These are phyloP conservation scores for Zosterops lateralis DNA, from an alignment of 2,113 vertebrate species.

Conservation along the genomic window DNA sequence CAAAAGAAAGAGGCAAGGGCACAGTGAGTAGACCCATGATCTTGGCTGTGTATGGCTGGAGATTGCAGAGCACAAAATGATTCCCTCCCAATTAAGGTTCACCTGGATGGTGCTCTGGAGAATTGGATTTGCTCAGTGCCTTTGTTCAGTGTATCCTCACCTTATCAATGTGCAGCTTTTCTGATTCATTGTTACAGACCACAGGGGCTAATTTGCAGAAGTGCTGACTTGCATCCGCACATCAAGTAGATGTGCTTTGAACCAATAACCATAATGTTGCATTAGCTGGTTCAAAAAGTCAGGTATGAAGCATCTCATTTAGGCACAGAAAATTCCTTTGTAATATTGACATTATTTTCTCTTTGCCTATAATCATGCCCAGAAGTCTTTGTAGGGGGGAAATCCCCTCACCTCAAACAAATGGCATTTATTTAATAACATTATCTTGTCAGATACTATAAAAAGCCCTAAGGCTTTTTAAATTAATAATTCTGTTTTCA, in stretches of 20 bases:
- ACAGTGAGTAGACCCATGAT: rapidly evolving
- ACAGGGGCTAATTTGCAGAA: not conserved
- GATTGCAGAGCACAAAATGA: rapidly evolving
- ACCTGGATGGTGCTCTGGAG: rapidly evolving
- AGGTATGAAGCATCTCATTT: rapidly evolving
- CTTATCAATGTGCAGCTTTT: not conserved
- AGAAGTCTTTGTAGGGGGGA: not conserved
- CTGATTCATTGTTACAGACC: rapidly evolving
- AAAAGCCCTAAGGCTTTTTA: not conserved
- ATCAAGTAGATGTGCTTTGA: not conserved
- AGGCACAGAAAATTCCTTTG: not conserved
- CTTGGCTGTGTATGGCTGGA: not conserved
- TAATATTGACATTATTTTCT: not conserved
- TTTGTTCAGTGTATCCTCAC: not conserved
- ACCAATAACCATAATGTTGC: rapidly evolving
- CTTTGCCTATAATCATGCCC: not conserved
- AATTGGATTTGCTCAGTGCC: not conserved
- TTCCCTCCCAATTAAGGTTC: not conserved
- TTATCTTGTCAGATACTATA: not conserved
- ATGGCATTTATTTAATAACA: not conserved
- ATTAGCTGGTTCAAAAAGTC: not conserved
- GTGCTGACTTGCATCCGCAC: not conserved
- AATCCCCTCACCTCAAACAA: not conserved
- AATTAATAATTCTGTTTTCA: not conserved
- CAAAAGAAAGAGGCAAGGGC: not conserved